Evolutionary conservation across 2,888 invertebrate species (phyloP), one percentile per base, ranked within the genome.

Genomic region (Eulithis testata): DNA sequence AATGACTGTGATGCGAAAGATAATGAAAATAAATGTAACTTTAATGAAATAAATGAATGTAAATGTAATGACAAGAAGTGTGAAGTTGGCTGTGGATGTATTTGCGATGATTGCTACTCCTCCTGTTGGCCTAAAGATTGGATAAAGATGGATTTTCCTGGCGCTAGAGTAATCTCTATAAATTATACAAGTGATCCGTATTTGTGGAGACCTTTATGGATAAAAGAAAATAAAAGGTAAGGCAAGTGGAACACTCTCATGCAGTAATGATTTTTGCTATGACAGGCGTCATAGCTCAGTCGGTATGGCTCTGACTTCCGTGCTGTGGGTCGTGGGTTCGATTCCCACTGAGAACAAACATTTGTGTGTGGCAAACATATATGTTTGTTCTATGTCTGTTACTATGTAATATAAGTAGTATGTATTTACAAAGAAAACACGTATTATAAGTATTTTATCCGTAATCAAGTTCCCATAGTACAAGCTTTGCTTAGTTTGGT

Each of bases 91-190:
- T 92, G 92, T 47, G 92, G 92, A 0, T 93, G 93, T 62, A 68
- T 86, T 0, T 92, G 92, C 57, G 90, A 89, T 37, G 80, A 88
- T 4, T 94, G 93, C 60, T 95, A 95, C 76, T 95, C 95, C 0
- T 84, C 88, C 11, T 97, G 97, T 79, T 98, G 97, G 97, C 98
- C 98, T 0, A 93, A 95, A 66, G 97, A 98, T 82, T 98, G 98
- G 98, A 85, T 98, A 31, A 95, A 96, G 0, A 81, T 94, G 47
- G 98, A 98, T 81, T 96, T 96, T 77, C 96, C 96, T 0, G 95
- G 95, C 0, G 95, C 96, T 0, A 94, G 98, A 51, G 95, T 98
- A 0, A 94, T 98, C 31, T 96, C 96, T 3, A 89, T 98, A 0
- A 97, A 97, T 79, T 98, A 97, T 79, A 96, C 97, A 0, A 97